Evolutionary conservation across 1,140 invertebrate species (phyloP).

Genomic region (Monochamus saltuarius): DNA sequence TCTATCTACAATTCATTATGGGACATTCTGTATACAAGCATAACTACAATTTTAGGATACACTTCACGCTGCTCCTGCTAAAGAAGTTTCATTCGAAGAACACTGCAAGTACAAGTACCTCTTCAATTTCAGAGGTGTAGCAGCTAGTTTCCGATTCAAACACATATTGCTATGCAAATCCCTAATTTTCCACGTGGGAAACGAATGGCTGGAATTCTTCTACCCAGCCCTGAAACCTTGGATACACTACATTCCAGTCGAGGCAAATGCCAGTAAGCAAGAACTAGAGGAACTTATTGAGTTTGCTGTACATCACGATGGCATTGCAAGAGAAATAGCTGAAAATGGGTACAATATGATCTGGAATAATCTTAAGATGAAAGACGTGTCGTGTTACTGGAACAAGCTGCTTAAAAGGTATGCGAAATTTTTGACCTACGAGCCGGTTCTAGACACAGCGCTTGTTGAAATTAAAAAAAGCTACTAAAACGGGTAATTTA

Average conservation of each 20-base stretch:
- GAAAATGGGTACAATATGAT: conserved; percentile 78
- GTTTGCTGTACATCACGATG: conserved; percentile 79
- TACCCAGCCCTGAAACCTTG: conserved; percentile 90
- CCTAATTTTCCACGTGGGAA: conserved; percentile 92
- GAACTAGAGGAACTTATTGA: conserved; percentile 71
- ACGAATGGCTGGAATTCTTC: conserved; percentile 96
- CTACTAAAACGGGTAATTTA: not conserved
- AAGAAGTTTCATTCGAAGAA: conserved; percentile 86
- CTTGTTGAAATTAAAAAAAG: conserved; percentile 55
- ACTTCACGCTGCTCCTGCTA: conserved; percentile 75
- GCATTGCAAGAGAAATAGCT: conserved; percentile 78
- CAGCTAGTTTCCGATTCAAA: conserved; percentile 95
- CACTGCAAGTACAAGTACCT: conserved; percentile 94
- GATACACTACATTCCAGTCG: conserved; percentile 93
- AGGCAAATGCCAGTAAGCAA: conserved; percentile 65
- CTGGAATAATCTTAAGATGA: conserved; percentile 78
- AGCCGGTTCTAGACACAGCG: conserved; percentile 59
- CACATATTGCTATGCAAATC: conserved; percentile 94
- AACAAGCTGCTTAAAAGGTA: conserved; percentile 76
- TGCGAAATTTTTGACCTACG: conserved; percentile 73
- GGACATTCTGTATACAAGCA: no score
- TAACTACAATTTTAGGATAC: conserved; percentile 70
- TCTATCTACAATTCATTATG: no score
- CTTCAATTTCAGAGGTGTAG: conserved; percentile 95
- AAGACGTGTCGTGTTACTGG: conserved; percentile 89